phyloP scores from a whole-genome alignment of 2,113 vertebrate species.

The Paratilapia polleni region DNA sequence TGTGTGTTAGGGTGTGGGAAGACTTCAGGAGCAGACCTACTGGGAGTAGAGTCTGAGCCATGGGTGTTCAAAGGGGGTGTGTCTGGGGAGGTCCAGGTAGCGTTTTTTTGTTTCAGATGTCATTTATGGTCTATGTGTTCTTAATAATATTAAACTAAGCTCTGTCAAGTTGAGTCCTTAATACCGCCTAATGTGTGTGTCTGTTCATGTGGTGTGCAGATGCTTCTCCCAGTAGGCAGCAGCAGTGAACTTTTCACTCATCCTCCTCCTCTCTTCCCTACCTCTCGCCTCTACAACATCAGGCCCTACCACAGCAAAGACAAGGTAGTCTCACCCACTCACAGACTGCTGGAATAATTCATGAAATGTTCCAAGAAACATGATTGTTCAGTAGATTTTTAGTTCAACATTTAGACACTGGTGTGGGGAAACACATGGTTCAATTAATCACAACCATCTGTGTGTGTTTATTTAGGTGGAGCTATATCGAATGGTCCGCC shows the following conservation, averaged over 20 bases:
- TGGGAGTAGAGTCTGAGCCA: constrained; percentile 81
- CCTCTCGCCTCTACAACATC: constrained; percentile 83
- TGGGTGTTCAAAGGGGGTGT: constrained; percentile 85
- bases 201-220: constrained; percentile 69
- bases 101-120: constrained; percentile 1
- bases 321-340: constrained; percentile 75
- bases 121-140: background rate
- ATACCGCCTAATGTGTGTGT: background rate
- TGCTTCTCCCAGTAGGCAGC: constrained; percentile 84
- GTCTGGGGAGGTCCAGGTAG: constrained; percentile 88
- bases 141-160: background rate
- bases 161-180: background rate
- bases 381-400: background rate
- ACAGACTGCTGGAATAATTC: background rate
- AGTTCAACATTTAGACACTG: background rate
- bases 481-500: constrained; percentile 85
- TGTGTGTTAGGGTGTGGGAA: constrained; percentile 85
- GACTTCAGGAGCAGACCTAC: constrained; percentile 70
- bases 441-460: background rate
- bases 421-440: background rate
- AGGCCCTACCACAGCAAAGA: constrained; percentile 84
- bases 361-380: background rate
- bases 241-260: constrained; percentile 87
- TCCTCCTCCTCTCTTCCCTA: constrained; percentile 86
- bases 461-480: constrained; percentile 74